These are phyloP conservation scores for Proctacanthus coquilletti DNA, from an alignment of 1,140 invertebrate genomes.

Conservation along the genomic window DNA sequence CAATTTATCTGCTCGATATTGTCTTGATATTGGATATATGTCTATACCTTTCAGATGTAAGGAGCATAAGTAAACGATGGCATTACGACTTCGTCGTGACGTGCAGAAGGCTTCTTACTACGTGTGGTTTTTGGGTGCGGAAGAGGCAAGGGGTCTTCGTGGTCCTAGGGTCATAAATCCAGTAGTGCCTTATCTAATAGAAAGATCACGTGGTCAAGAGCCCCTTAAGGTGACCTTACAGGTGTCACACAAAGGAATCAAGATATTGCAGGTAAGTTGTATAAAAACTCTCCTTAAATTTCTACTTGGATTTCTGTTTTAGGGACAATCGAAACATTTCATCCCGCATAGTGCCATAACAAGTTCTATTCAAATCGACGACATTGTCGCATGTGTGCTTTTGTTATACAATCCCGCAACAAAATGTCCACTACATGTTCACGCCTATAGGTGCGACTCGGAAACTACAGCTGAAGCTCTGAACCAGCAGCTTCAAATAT, in stretches of 20 bases:
- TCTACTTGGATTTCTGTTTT: neutral
- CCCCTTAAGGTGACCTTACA: constrained; percentile 80
- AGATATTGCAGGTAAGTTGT: constrained; percentile 66
- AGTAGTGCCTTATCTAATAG: constrained; percentile 68
- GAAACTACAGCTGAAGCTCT: constrained; percentile 79
- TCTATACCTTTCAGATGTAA: no score
- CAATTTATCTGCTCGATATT: no score
- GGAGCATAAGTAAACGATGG: no score
- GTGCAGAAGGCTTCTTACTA: constrained; percentile 95
- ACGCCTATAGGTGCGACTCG: constrained; percentile 90
- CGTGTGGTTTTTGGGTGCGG: constrained; percentile 93
- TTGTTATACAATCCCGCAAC: constrained; percentile 84
- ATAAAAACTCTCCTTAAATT: neutral
- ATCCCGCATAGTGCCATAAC: constrained; percentile 88
- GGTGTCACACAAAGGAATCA: constrained; percentile 84
- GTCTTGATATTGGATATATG: no score
- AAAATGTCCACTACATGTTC: constrained; percentile 73
- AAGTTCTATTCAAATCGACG: constrained; percentile 68
- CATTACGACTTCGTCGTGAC: constrained; percentile 59
- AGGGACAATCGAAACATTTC: constrained; percentile 75
- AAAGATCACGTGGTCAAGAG: constrained; percentile 68
- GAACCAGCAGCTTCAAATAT: constrained; percentile 59
- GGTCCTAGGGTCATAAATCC: constrained; percentile 66
- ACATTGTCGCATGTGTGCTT: constrained; percentile 80
- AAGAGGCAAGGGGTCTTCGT: constrained; percentile 78